Conservation (phyloP, 2,113 vertebrate species). For the Pomatorhinus ruficollis region DNA sequence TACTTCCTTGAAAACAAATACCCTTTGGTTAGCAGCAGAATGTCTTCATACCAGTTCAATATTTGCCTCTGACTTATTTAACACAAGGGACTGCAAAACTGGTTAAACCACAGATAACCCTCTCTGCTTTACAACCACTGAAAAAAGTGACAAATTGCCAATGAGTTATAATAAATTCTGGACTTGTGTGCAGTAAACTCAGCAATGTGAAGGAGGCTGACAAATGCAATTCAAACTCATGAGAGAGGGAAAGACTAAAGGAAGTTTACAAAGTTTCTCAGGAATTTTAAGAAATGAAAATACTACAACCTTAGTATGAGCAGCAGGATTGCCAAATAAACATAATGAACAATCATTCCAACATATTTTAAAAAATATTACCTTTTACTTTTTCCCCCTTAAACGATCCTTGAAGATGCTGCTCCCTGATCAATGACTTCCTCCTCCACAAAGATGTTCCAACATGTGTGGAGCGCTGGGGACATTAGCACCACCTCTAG, state of each 20-base stretch:
- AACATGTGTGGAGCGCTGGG: constrained; percentile 52
- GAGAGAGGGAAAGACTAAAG: background rate
- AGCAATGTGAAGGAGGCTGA: background rate
- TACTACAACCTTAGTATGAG: constrained; percentile 21
- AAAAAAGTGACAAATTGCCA: background rate
- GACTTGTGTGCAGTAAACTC: background rate
- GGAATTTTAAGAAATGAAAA: constrained; percentile 28
- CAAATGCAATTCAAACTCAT: background rate
- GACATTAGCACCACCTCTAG: constrained; percentile 61
- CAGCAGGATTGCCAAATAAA: constrained; percentile 61
- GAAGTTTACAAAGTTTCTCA: background rate
- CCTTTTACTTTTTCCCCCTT: constrained; percentile 43
- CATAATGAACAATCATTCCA: background rate
- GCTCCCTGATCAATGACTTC: constrained; percentile 58
- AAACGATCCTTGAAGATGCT: constrained; percentile 39
- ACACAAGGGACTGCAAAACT: background rate
- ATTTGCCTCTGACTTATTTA: background rate
- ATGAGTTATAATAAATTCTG: background rate
- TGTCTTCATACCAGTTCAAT: background rate
- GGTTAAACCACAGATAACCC: background rate
- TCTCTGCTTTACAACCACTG: background rate
- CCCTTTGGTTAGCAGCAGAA: background rate
- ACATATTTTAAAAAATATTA: constrained; percentile 36
- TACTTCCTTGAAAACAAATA: background rate
- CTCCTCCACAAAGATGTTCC: constrained; percentile 60